Evolutionary conservation across 2,888 invertebrate species (phyloP).

Genomic region (Bhutanitis thaidina): DNA sequence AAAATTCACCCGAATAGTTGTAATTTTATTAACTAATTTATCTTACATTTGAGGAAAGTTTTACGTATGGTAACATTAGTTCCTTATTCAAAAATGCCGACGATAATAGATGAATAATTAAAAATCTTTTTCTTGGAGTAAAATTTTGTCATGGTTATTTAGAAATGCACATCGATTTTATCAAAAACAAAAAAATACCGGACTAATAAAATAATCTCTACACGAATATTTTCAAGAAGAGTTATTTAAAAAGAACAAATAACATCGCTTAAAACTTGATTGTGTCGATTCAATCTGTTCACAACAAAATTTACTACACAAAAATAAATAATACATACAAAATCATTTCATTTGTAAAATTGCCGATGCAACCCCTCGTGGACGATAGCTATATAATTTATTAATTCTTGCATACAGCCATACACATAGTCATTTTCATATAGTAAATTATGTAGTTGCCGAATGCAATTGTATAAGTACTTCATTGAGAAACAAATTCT

Average conservation of each 20-base stretch:
- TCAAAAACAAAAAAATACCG: too few species aligned
- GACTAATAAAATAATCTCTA: not conserved
- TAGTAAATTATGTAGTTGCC: slow-evolving; percentile 4
- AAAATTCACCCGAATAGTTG: slow-evolving; percentile 5
- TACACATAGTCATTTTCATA: not conserved
- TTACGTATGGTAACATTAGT: not conserved
- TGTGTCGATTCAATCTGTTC: slow-evolving; percentile 3
- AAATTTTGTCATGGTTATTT: not conserved
- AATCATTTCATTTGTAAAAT: not conserved
- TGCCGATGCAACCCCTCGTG: not conserved
- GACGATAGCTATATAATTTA: not conserved
- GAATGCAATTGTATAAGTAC: slow-evolving; percentile 16
- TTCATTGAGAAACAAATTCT: slow-evolving; percentile 9
- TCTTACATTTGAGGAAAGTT: not conserved
- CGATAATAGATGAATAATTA: not conserved
- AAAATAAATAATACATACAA: slow-evolving; percentile 29
- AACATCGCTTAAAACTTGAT: slow-evolving; percentile 2
- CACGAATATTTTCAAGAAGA: not conserved
- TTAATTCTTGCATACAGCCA: not conserved
- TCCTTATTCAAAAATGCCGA: not conserved
- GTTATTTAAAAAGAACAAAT: not conserved
- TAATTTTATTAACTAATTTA: not conserved
- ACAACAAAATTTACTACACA: slow-evolving; percentile 29
- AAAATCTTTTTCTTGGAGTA: not conserved
- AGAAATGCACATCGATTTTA: too few species aligned